Evolutionary conservation across 30 jellyfish, hydroid and myxozoan genomes (phyloP), one percentile per base, ranked within the genome.

Genomic region (Aurelia coerulea): DNA sequence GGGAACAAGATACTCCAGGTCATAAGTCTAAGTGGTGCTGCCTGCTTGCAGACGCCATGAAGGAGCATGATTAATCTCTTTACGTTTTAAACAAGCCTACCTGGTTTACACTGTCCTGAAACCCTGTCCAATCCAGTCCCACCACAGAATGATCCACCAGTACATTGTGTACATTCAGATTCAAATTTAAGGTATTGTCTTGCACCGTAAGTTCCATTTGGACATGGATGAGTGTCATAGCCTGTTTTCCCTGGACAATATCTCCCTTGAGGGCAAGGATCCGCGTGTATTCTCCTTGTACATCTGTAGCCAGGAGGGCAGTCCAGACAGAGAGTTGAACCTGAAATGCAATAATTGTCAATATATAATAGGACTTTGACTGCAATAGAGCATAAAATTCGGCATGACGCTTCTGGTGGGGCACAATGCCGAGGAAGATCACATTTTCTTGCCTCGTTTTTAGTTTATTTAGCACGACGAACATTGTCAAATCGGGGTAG

Each of bases 231-330:
- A 4, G 88, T 77, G 77, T 89, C 70, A 73, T 73, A 95, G 56
- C 99, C 99, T 17, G 97, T 95, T 54, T 89, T 86, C 33, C 95
- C 92, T 9, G 90, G 89, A 62, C 99, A 95, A 66, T 78, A 95
- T 52, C 74, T 76, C 37, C 99, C 99, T 79, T 84, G 95, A 6
- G 90, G 96, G 62, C 99, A 95, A 18, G 95, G 95, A 60, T 89
- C 97, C 11, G 97, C 97, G 46, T 84, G 85, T 13, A 90, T 77
- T 78, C 90, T 53, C 56, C 97, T 68, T 33, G 97, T 95, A 65
- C 99, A 95, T 81, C 51, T 65, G 69, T 84, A 89, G 46, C 99
- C 96, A 9, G 96, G 97, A 23, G 99, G 99, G 59, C 99, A 95
- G 70, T 74, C 88, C 5, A 79, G 60, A 68, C 99, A 95, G 15